phyloP scores from a whole-genome alignment of 2,888 invertebrate genomes.

The Epinotia brunnichana region DNA sequence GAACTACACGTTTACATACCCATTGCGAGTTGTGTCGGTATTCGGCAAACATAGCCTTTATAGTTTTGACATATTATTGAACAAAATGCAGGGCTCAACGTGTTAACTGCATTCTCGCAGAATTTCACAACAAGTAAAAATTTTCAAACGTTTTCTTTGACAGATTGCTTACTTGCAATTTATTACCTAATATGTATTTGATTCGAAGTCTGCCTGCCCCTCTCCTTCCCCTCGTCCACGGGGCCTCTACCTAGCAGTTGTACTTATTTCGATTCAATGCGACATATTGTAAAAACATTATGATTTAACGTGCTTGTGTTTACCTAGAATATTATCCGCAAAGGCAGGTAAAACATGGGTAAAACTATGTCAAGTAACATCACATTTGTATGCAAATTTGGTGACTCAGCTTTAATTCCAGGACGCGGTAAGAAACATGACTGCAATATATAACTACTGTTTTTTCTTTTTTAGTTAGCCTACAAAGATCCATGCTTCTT shows the following conservation, averaged over 20 bases:
- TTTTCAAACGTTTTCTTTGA: too few relatives aligned
- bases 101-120: background rate
- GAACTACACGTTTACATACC: background rate
- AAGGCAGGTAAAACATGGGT: background rate
- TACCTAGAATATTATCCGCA: background rate
- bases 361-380: slow-evolving; percentile 7
- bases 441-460: background rate
- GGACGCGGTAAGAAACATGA: background rate
- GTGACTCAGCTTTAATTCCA: slow-evolving; percentile 7
- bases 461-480: too few relatives aligned
- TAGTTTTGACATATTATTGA: background rate
- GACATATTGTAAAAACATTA: too few relatives aligned
- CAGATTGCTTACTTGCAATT: too few relatives aligned
- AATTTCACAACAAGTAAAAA: background rate
- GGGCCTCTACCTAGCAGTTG: too few relatives aligned
- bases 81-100: background rate
- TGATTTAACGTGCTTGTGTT: too few relatives aligned
- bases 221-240: too few relatives aligned
- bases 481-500: too few relatives aligned
- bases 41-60: background rate
- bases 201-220: too few relatives aligned
- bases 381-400: slow-evolving; percentile 2
- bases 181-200: too few relatives aligned
- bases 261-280: too few relatives aligned
- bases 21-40: background rate